Conservation (phyloP, 2,113 vertebrate genomes). For the Stercorarius parasiticus region DNA sequence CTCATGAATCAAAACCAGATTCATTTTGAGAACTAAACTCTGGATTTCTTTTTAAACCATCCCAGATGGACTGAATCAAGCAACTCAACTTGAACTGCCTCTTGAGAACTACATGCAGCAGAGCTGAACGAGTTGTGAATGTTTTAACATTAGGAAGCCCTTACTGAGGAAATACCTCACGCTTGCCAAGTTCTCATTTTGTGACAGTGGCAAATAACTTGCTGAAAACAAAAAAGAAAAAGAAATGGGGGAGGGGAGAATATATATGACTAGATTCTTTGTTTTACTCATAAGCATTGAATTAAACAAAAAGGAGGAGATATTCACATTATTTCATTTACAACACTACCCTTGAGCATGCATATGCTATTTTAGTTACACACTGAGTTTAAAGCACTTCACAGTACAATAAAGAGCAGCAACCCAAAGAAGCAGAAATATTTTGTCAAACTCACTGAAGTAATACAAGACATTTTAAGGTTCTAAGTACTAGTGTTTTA, state of each 20-base stretch:
- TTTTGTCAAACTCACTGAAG: neutral
- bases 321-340: neutral
- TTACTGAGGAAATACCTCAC: neutral
- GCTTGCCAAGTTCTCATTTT: conserved; percentile 6
- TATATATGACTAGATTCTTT: neutral
- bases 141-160: neutral
- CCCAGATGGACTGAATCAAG: neutral
- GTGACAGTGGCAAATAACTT: neutral
- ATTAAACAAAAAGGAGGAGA: neutral
- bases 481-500: neutral
- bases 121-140: neutral
- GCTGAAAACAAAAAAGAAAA: neutral
- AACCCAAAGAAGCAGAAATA: neutral
- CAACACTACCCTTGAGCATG: neutral
- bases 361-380: neutral
- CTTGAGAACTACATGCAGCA: neutral
- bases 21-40: neutral
- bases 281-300: neutral
- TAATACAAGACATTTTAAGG: neutral
- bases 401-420: neutral
- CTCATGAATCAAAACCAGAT: neutral
- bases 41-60: neutral
- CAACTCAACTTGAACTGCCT: neutral
- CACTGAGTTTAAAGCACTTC: neutral
- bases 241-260: neutral